A percentile compares a stretch with the other conserved stretches of the same genome.
Conservation (phyloP, 2,113 vertebrate genomes). For the Odontesthes bonariensis region DNA sequence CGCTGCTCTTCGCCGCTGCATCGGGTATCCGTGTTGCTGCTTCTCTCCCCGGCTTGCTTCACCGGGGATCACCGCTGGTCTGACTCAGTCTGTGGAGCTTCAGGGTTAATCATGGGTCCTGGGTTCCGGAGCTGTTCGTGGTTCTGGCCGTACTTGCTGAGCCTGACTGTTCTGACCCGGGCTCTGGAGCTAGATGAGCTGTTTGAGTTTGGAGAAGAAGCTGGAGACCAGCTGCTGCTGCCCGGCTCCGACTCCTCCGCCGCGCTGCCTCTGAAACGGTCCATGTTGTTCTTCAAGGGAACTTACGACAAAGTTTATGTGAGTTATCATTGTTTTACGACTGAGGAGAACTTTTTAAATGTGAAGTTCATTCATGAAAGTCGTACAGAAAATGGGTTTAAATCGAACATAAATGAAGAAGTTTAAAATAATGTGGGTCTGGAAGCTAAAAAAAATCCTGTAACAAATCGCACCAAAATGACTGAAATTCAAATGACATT, state of each 20-base stretch:
- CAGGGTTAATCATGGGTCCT: slow-evolving; percentile 20
- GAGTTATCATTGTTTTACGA: slow-evolving; percentile 46
- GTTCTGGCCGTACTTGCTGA: slow-evolving; percentile 20
- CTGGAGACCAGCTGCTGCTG: slow-evolving; percentile 55
- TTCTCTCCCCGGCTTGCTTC: background rate
- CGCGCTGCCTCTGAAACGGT: background rate
- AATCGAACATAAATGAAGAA: too few species aligned
- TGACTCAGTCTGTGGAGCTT: background rate
- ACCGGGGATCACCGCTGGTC: background rate
- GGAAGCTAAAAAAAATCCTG: too few species aligned
- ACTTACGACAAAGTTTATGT: slow-evolving; percentile 38
- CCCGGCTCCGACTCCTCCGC: slow-evolving; percentile 49
- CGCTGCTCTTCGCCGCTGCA: background rate
- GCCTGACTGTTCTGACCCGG: background rate
- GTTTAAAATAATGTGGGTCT: too few species aligned
- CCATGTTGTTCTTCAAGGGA: slow-evolving; percentile 21
- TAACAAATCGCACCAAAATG: too few species aligned
- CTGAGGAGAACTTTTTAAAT: too few species aligned
- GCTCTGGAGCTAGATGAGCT: slow-evolving; percentile 59
- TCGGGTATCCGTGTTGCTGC: background rate
- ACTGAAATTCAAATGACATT: too few species aligned
- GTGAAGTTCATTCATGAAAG: too few species aligned
- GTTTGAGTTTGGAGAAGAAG: slow-evolving; percentile 57
- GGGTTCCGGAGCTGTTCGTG: slow-evolving; percentile 11
- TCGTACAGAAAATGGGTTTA: too few species aligned